phyloP scores from a whole-genome alignment of 2,113 vertebrate genomes.

The Bungarus multicinctus region DNA sequence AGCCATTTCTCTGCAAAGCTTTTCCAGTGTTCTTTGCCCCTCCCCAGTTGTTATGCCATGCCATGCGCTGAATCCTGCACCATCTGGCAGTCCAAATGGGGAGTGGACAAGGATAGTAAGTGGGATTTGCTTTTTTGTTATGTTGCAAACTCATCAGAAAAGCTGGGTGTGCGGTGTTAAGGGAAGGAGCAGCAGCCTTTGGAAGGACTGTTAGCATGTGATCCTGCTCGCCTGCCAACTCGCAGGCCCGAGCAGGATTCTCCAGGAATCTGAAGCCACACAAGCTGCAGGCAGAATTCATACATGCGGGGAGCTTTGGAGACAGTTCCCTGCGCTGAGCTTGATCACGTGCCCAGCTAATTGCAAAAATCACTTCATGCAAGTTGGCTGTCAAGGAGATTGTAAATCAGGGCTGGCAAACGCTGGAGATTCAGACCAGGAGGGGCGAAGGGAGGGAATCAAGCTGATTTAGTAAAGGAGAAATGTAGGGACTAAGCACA shows the following conservation, averaged over 20 bases:
- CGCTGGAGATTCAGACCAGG: background rate
- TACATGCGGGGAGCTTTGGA: background rate
- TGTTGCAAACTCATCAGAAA: background rate
- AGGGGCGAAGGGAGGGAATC: background rate
- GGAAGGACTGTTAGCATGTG: background rate
- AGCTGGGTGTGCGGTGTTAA: no score
- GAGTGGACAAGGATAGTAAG: background rate
- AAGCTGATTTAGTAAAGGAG: background rate
- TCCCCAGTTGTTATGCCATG: no score
- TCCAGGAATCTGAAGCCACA: constrained; percentile 27
- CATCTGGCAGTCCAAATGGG: background rate
- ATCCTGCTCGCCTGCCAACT: constrained; percentile 6
- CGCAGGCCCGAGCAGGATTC: constrained; percentile 13
- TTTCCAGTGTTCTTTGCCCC: background rate
- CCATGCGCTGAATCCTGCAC: background rate
- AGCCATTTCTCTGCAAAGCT: background rate
- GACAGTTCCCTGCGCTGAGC: background rate
- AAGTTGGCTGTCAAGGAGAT: background rate
- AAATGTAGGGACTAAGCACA: background rate
- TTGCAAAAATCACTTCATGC: background rate
- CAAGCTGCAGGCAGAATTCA: constrained; percentile 25
- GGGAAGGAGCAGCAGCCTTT: background rate
- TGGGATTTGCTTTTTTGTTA: background rate
- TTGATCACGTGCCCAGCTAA: background rate
- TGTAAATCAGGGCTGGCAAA: constrained; percentile 3